Conservation (phyloP, 37 sponge, comb jelly and placozoan species). For the Aplysina aerophoba region DNA sequence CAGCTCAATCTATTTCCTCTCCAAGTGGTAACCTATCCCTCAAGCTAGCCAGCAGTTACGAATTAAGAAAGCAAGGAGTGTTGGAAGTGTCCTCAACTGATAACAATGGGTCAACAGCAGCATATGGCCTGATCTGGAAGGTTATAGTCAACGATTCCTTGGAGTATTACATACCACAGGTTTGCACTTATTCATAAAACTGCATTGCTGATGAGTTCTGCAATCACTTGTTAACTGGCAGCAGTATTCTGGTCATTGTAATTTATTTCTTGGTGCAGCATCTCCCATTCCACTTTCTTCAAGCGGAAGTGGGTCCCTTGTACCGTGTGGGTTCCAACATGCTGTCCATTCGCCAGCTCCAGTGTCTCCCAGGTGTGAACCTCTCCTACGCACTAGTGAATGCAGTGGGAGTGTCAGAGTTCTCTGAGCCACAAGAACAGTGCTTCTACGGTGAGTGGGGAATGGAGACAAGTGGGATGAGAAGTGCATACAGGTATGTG, state of each 20-base stretch:
- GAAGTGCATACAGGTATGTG: slow-evolving; percentile 4
- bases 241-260: background rate
- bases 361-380: slow-evolving; percentile 8
- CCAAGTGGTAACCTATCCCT: too few relatives aligned
- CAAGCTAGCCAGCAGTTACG: too few relatives aligned
- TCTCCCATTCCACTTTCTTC: slow-evolving; percentile 22
- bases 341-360: slow-evolving; percentile 24
- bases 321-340: slow-evolving; percentile 20
- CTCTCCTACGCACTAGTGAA: slow-evolving; percentile 28
- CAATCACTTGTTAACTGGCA: too few relatives aligned
- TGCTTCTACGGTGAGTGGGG: slow-evolving; percentile 20
- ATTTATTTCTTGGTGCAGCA: background rate
- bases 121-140: slow-evolving; percentile 11
- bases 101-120: background rate
- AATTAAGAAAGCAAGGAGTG: background rate
- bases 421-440: slow-evolving; percentile 10
- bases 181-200: too few relatives aligned
- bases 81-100: background rate
- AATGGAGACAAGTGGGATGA: background rate
- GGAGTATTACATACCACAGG: slow-evolving; percentile 32
- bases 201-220: too few relatives aligned
- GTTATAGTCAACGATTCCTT: background rate
- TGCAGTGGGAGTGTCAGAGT: background rate
- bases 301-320: slow-evolving; percentile 12
- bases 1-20: too few relatives aligned